Percentiles rank a stretch among this genome's conserved stretches.
Conservation (phyloP, 2,113 vertebrate genomes). For the Melanotaenia duboulayi region DNA sequence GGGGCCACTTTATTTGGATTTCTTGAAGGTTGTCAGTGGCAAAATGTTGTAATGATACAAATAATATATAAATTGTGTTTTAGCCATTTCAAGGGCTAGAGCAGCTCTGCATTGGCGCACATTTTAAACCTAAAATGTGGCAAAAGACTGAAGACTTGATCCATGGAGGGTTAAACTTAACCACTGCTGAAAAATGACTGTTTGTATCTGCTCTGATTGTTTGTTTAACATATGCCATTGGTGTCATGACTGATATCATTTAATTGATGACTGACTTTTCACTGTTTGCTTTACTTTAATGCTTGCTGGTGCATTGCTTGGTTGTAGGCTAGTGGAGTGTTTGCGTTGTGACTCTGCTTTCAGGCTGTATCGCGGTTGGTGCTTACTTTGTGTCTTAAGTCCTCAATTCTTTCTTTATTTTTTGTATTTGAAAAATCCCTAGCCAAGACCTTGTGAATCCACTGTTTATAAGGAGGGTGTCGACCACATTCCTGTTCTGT, state of each 20-base stretch:
- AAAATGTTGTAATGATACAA: slow-evolving; percentile 21
- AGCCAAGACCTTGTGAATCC: slow-evolving; percentile 18
- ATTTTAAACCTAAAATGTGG: slow-evolving; percentile 15
- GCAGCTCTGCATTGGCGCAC: background rate
- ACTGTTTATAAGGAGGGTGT: slow-evolving; percentile 53
- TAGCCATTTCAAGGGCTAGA: background rate
- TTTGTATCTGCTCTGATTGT: background rate
- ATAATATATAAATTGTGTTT: background rate
- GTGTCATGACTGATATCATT: too few species aligned
- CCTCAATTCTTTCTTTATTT: background rate
- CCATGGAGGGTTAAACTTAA: background rate
- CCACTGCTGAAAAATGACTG: background rate
- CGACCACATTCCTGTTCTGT: slow-evolving; percentile 59
- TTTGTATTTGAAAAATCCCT: background rate
- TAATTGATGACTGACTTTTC: background rate
- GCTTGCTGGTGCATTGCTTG: background rate
- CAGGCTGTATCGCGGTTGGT: background rate
- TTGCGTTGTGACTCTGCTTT: background rate
- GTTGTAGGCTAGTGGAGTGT: background rate
- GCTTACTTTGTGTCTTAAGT: background rate
- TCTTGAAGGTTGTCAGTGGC: slow-evolving; percentile 28
- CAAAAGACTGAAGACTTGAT: background rate
- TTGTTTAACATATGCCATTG: too few species aligned
- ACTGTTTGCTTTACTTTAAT: slow-evolving; percentile 26
- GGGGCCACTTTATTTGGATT: slow-evolving; percentile 37